Percentiles rank a stretch among this genome's conserved stretches.
Conservation (phyloP, 1,140 invertebrate genomes). For the Hydropsyche tenuis region DNA sequence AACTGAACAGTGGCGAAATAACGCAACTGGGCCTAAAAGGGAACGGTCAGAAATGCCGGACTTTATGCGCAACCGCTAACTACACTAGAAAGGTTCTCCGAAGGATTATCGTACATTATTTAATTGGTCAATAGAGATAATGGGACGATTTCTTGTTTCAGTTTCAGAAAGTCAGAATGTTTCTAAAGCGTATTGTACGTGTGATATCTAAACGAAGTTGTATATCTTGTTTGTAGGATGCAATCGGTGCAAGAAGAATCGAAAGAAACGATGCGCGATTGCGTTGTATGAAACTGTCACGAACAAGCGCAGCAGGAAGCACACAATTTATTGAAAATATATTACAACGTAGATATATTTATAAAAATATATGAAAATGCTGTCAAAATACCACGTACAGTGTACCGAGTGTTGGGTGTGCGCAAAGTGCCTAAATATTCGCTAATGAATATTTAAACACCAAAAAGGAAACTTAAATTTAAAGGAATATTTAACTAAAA, state of each 20-base stretch:
- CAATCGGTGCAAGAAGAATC: background rate
- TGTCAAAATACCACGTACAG: too few relatives aligned
- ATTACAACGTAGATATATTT: too few relatives aligned
- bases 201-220: background rate
- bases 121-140: slow-evolving; percentile 9
- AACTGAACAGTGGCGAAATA: too few relatives aligned
- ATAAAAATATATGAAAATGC: too few relatives aligned
- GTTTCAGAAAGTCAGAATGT: background rate
- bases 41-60: too few relatives aligned
- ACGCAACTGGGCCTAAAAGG: too few relatives aligned
- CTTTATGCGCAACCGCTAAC: slow-evolving; percentile 17
- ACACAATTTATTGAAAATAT: background rate
- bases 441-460: too few relatives aligned
- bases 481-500: too few relatives aligned
- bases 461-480: too few relatives aligned
- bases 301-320: background rate
- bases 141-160: too few relatives aligned
- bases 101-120: slow-evolving; percentile 15
- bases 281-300: background rate
- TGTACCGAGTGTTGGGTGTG: too few relatives aligned
- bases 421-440: too few relatives aligned
- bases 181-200: background rate
- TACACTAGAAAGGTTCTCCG: background rate
- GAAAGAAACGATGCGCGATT: background rate
- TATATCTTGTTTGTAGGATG: background rate